Percentiles rank a stretch among this genome's conserved stretches.
These are phyloP conservation scores for Tokudaia muenninki DNA, from an alignment of 2,797 vertebrate species.

Conservation along the genomic window DNA sequence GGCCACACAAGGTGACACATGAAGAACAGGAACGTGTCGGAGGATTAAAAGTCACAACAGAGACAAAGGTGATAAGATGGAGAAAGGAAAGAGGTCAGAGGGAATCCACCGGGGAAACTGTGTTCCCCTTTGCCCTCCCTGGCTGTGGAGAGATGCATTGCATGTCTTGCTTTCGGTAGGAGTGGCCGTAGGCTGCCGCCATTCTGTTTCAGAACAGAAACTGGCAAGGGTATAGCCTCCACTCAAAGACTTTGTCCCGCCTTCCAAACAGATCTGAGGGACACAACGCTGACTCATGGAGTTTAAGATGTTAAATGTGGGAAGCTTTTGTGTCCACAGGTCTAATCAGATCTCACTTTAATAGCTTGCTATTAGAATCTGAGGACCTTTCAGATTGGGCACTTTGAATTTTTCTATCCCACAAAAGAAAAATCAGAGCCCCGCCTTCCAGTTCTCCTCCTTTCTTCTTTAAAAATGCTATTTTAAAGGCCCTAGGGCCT, in stretches of 20 bases:
- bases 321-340: neutral
- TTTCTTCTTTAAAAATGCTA: neutral
- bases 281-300: neutral
- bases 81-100: neutral
- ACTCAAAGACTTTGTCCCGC: neutral
- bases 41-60: too few relatives aligned
- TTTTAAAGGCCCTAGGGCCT: neutral
- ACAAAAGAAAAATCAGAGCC: neutral
- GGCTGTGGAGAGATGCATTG: rapidly evolving
- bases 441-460: too few relatives aligned
- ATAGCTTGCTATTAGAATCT: neutral
- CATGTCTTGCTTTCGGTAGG: rapidly evolving
- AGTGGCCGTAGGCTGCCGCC: neutral
- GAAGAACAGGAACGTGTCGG: neutral
- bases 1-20: neutral
- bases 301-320: neutral
- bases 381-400: slow-evolving; percentile 16
- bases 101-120: neutral
- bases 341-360: neutral
- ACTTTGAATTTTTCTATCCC: neutral
- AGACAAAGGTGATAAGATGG: neutral
- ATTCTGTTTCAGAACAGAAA: neutral
- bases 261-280: neutral
- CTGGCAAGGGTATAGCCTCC: neutral
- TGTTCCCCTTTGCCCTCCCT: neutral